Evolutionary conservation across 2,797 vertebrate species (phyloP).

Genomic region (Smutsia temminckii): DNA sequence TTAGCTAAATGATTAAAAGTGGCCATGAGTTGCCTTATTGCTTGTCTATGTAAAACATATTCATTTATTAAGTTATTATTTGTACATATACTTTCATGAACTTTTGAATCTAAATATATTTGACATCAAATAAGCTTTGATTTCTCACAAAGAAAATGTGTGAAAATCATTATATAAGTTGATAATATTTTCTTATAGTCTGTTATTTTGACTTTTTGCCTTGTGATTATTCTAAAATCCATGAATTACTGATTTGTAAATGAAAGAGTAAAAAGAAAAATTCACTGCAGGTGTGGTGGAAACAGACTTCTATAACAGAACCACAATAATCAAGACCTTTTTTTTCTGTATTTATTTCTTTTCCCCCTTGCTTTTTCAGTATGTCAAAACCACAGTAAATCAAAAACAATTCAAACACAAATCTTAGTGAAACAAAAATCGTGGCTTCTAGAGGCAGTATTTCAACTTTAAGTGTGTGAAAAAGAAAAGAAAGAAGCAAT

Average conservation of each 20-base stretch:
- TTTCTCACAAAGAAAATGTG: neutral
- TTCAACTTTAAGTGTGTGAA: neutral
- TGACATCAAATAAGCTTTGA: neutral
- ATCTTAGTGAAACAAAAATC: neutral
- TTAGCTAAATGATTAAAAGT: neutral
- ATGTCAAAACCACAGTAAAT: neutral
- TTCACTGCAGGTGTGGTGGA: neutral
- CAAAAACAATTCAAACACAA: neutral
- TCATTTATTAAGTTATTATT: neutral
- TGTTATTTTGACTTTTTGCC: neutral
- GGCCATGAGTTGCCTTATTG: neutral
- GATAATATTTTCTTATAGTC: neutral
- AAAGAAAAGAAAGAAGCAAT: neutral
- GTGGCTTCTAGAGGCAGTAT: neutral
- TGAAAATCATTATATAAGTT: neutral
- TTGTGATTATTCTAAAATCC: neutral
- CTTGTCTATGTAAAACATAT: neutral
- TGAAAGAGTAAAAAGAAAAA: neutral
- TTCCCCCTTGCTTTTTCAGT: neutral
- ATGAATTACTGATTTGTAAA: neutral
- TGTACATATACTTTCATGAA: neutral
- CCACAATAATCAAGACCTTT: fast-evolving
- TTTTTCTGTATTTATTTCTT: neutral
- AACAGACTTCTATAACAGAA: neutral
- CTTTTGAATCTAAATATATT: neutral